phyloP scores from a whole-genome alignment of 2,888 invertebrate species.

The Xestobium rufovillosum region DNA sequence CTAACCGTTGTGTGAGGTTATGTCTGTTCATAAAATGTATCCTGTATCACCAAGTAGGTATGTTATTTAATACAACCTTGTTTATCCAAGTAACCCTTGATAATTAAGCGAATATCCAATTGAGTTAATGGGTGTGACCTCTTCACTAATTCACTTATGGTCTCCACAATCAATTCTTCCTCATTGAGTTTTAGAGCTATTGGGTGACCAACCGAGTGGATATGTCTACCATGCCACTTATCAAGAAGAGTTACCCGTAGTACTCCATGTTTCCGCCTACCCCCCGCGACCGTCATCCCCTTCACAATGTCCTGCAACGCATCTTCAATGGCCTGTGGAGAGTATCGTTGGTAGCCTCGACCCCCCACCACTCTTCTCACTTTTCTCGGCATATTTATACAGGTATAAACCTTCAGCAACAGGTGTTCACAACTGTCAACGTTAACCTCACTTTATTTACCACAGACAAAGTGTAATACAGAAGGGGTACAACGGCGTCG shows the following conservation, averaged over 20 bases:
- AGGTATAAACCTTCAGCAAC: not conserved
- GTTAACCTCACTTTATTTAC: not conserved
- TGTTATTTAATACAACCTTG: not conserved
- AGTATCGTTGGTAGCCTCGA: not conserved
- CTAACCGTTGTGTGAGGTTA: not conserved
- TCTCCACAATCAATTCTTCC: not conserved
- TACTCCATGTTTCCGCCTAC: not conserved
- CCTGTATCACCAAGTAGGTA: not conserved
- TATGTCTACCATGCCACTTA: conserved; percentile 2
- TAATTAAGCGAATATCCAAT: not conserved
- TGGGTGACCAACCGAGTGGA: not conserved
- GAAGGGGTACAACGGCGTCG: not conserved
- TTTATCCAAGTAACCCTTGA: conserved; percentile 1
- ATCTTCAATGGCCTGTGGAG: not conserved
- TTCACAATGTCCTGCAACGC: conserved; percentile 2
- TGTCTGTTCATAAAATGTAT: not conserved
- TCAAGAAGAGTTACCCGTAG: conserved; percentile 1
- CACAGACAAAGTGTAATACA: not conserved
- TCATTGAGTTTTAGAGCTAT: conserved; percentile 1
- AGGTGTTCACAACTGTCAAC: not conserved
- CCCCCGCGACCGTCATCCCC: not conserved
- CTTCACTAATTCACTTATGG: not conserved
- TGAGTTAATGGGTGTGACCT: not conserved
- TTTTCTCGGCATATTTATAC: conserved; percentile 1
- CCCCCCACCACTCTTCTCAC: not conserved